Conservation (phyloP, 2,113 vertebrate genomes). For the Equus przewalskii region DNA sequence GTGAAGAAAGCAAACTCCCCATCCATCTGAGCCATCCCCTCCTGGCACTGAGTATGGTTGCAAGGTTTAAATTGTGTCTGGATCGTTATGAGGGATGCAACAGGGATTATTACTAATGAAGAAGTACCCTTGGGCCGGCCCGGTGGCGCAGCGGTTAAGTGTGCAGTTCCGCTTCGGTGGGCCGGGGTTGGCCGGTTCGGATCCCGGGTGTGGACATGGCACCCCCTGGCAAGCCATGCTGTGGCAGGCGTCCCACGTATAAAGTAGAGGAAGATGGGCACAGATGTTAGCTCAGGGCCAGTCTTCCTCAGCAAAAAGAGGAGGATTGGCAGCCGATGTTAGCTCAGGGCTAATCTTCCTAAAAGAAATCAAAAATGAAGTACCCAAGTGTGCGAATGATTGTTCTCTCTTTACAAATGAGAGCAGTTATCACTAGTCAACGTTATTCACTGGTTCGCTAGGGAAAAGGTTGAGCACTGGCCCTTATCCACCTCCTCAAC, state of each 20-base stretch:
- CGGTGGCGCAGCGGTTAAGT: too few relatives aligned
- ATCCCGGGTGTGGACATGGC: too few relatives aligned
- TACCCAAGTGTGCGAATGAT: neutral
- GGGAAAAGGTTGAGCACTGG: neutral
- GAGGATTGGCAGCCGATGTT: too few relatives aligned
- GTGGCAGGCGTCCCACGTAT: too few relatives aligned
- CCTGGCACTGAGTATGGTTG: neutral
- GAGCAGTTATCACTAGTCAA: neutral
- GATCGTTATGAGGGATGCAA: neutral
- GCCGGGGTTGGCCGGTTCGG: too few relatives aligned
- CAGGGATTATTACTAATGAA: neutral
- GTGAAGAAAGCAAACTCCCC: neutral
- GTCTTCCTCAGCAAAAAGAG: too few relatives aligned
- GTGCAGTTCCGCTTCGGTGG: too few relatives aligned
- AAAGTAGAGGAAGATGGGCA: too few relatives aligned
- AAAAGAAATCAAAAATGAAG: neutral
- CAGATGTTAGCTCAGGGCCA: too few relatives aligned
- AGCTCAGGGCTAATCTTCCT: too few relatives aligned
- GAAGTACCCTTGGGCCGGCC: neutral
- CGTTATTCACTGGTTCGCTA: conserved; percentile 5
- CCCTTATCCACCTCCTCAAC: neutral
- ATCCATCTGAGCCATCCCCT: neutral
- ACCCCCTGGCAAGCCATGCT: too few relatives aligned
- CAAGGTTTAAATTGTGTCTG: neutral
- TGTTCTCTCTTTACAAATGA: neutral